Base-by-base conservation (phyloP, 2,113 vertebrate species). In the Myotis lucifugus region DNA sequence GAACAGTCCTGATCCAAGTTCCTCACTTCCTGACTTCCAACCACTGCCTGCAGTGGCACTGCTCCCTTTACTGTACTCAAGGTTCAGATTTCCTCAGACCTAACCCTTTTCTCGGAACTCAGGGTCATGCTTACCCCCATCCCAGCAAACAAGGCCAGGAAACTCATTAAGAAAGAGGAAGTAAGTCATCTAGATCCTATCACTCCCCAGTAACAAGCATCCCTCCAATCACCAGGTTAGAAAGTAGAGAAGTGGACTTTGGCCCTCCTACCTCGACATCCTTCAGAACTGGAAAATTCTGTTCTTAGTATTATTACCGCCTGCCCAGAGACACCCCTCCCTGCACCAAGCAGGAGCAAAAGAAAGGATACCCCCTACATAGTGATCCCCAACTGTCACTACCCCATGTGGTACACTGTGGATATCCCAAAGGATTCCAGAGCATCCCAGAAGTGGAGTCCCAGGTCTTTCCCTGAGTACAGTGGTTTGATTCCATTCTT, bases 121-220 rank as follows among this genome's bases (percentile, higher is more conserved):
- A 52, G 64, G 42, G 61, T 76, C 61, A 86, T 69, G 46, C 72
- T 83, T 83, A 95, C 54, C 54, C 21, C 61, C 25, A 92, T 9
- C 37, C 59, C 70, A 79, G 74, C 64, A 93, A 88, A 7, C 56
- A 96, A 48, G n/a, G 48, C 10, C 42, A 91, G 91, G 73, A 86
- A 89, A 85, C 50, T 34, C 81, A 94, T 83, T 93, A 34, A 86
- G 40, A 85, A 70, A 54, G 34, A 84, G 70, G 79, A 87, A 88
- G 86, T n/a, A 13, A 90, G 70, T 74, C 50, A 85, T 69, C 56
- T 66, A n/a, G 90, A 78, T 78, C 27, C 67, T 37, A 3, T 59
- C 69, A 67, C 25, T 92, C 82, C 81, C 82, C 50, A 70, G 95
- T 70, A 64, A 70, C 73, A 64, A 94, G 37, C 74, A 69, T 37